Percentiles rank a stretch among this genome's conserved stretches.
Conservation (phyloP, 2,113 vertebrate species). For the Chaetodon auriga region DNA sequence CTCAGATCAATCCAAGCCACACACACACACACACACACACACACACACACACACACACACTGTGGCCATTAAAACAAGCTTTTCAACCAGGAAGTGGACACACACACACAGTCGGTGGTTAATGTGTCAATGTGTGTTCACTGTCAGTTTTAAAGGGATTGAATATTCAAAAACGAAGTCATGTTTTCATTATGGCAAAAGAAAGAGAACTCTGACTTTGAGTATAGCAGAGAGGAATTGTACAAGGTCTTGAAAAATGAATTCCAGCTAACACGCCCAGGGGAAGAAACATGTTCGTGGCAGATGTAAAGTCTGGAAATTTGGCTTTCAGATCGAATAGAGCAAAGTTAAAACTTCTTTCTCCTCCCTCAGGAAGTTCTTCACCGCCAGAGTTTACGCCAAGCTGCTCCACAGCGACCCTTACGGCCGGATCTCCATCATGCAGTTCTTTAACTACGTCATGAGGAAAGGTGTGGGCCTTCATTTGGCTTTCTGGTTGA, state of each 20-base stretch:
- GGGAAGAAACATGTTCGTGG: not conserved
- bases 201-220: not conserved
- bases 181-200: not conserved
- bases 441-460: constrained; percentile 99
- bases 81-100: constrained; percentile 9
- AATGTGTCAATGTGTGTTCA: not conserved
- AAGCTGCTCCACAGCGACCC: constrained; percentile 95
- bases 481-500: not conserved
- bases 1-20: not conserved
- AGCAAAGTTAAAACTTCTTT: not conserved
- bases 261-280: not conserved
- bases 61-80: not conserved
- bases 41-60: too few species aligned
- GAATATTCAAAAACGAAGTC: not conserved
- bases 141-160: not conserved
- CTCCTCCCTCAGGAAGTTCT: constrained; percentile 89
- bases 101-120: not conserved
- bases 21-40: too few species aligned
- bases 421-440: constrained; percentile 97
- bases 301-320: not conserved
- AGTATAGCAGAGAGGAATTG: too few species aligned
- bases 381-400: constrained; percentile 94
- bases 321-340: not conserved
- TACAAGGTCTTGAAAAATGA: not conserved
- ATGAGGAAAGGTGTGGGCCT: constrained; percentile 94